phyloP scores from a whole-genome alignment of 53 echinoderm and acorn worm species.

The Paracentrotus lividus region DNA sequence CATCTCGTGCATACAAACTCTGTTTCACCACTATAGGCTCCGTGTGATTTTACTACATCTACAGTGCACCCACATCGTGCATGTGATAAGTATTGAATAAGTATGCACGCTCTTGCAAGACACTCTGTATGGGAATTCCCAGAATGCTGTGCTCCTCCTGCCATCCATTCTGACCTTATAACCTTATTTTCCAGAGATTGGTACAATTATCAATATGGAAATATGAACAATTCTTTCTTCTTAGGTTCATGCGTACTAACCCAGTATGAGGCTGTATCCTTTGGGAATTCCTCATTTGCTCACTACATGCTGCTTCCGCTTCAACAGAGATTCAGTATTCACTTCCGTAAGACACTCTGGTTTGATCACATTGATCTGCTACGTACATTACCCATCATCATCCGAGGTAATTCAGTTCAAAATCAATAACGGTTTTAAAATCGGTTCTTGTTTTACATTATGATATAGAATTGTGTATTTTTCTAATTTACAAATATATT shows the following conservation, averaged over 20 bases:
- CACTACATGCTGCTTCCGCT: constrained; percentile 86
- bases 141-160: too few relatives aligned
- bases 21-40: too few relatives aligned
- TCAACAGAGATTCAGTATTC: constrained; percentile 83
- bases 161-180: too few relatives aligned
- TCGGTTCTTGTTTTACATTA: not conserved
- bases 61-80: too few relatives aligned
- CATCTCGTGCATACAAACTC: too few relatives aligned
- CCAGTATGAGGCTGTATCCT: constrained; percentile 97
- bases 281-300: constrained; percentile 89
- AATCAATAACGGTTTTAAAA: not conserved
- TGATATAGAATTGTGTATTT: too few relatives aligned
- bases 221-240: not conserved
- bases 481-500: not conserved
- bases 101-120: too few relatives aligned
- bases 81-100: too few relatives aligned
- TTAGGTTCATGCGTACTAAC: constrained; percentile 87
- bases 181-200: too few relatives aligned
- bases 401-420: constrained; percentile 73
- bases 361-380: constrained; percentile 83
- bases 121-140: too few relatives aligned
- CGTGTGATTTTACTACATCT: too few relatives aligned
- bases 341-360: constrained; percentile 86
- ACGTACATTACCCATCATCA: constrained; percentile 73
- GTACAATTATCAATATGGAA: not conserved